These are phyloP conservation scores for Tetanocera ferruginea DNA, from an alignment of 2,888 invertebrate species.

Conservation along the genomic window DNA sequence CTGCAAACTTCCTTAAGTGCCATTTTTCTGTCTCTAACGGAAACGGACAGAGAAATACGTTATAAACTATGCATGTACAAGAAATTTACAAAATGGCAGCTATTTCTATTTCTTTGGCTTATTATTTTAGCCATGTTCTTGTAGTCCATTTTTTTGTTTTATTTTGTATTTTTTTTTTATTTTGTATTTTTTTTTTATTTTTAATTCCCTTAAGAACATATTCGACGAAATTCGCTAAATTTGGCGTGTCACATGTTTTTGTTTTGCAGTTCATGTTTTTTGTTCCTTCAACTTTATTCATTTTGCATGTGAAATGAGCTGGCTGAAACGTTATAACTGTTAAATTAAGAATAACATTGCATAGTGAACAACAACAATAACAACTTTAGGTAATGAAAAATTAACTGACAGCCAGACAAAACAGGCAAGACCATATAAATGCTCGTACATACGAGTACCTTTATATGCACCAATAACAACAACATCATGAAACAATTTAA, in stretches of 20 bases:
- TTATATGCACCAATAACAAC: too few species aligned
- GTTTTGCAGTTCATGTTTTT: too few species aligned
- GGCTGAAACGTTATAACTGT: background rate
- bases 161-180: background rate
- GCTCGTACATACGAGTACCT: too few species aligned
- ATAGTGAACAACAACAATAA: background rate
- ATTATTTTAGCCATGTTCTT: background rate
- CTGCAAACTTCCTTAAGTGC: background rate
- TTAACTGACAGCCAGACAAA: conserved; percentile 25
- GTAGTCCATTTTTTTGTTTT: background rate
- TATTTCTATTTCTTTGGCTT: background rate
- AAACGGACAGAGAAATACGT: conserved; percentile 8
- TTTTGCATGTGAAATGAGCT: conserved; percentile 43
- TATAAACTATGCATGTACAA: conserved; percentile 11
- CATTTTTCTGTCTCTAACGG: conserved; percentile 1
- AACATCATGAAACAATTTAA: conserved; percentile 9
- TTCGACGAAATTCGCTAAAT: conserved; percentile 1
- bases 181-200: background rate
- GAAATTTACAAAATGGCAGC: conserved; percentile 18
- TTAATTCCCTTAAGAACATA: too few species aligned
- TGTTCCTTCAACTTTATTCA: conserved; percentile 11
- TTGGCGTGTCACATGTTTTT: conserved; percentile 9
- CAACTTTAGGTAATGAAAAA: conserved; percentile 9
- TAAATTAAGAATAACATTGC: conserved; percentile 1
- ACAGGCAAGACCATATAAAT: background rate